Conservation (phyloP, 2,888 invertebrate species). For the Rhagophthalmus giganteus region DNA sequence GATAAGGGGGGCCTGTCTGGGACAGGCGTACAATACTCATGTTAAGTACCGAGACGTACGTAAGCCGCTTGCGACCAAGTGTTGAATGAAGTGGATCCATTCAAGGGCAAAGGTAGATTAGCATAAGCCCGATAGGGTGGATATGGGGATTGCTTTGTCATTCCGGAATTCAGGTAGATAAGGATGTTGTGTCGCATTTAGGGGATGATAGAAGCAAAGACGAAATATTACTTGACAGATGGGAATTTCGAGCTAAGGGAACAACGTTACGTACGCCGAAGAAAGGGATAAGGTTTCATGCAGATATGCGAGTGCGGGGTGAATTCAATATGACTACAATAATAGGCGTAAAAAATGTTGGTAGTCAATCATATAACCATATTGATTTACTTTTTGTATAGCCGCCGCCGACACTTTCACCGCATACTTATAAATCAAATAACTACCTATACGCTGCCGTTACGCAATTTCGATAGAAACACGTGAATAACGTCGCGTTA, state of each 20-base stretch:
- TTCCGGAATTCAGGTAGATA: conserved; percentile 30
- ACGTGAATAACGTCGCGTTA: too few species aligned
- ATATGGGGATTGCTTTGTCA: conserved; percentile 31
- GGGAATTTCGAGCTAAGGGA: conserved; percentile 19
- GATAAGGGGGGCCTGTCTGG: conserved; percentile 51
- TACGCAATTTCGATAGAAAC: too few species aligned
- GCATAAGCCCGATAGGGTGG: conserved; percentile 30
- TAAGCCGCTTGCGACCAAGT: conserved; percentile 43
- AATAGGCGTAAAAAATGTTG: conserved; percentile 19
- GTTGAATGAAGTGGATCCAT: conserved; percentile 41
- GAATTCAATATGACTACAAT: conserved; percentile 10
- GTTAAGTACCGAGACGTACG: conserved; percentile 49
- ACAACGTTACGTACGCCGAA: conserved; percentile 11
- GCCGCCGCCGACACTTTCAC: too few species aligned
- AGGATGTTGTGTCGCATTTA: conserved; percentile 30
- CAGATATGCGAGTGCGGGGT: conserved; percentile 15
- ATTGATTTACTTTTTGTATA: conserved; percentile 13
- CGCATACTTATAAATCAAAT: too few species aligned
- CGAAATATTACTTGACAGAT: conserved; percentile 30
- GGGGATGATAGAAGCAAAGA: conserved; percentile 27
- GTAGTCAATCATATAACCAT: conserved; percentile 19
- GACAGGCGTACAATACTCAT: conserved; percentile 53
- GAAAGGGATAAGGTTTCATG: conserved; percentile 20
- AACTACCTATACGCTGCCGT: too few species aligned
- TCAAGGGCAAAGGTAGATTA: conserved; percentile 43